Base-by-base conservation (phyloP, 2,888 invertebrate genomes). In the Eugnorisma glareosa region DNA sequence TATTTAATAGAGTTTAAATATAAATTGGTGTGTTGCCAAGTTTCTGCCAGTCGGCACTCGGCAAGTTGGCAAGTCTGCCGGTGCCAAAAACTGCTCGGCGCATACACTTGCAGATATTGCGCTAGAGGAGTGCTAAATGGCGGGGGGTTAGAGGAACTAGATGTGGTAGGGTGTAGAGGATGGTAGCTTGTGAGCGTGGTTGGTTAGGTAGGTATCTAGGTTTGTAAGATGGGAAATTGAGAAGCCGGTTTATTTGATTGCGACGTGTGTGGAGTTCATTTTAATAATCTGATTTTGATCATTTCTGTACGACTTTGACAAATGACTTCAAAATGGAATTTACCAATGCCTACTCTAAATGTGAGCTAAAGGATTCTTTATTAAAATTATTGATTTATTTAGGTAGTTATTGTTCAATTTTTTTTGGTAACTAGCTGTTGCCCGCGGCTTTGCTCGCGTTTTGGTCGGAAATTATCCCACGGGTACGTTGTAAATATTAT, bases 1-100 rank as follows among this genome's bases (percentile, higher is more conserved):
- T 92, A 92, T 92, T 92, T 90, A 92, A 92, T 92, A 92, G 90
- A 86, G 90, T 92, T 92, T 91, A 92, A 92, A 92, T 92, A 92
- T 92, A 92, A 91, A 91, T 92, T 92, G 92, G 92, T 91, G 73
- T 77, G 68, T 83, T 93, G 93, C 93, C 93, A 93, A 92, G 87
- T 79, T 73, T 79, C 68, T 80, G 87, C 84, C 84, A 83, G 85
- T 64, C 64, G 64, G 64, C 64, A 83, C 86, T 84, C 88, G 68
- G 88, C 87, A 82, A 85, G 83, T 84, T 81, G 86, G 89, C 88
- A 88, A 81, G 82, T 79, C 75, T 59, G 77, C 40, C 90, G 86
- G 90, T 93, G 94, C 94, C 94, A 94, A 94, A 92, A 93, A 89
- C 90, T 90, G 86, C 86, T 77, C 83, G 81, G 84, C 86, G 88